phyloP scores from a whole-genome alignment of 2,113 vertebrate genomes.

The Gyps fulvus region DNA sequence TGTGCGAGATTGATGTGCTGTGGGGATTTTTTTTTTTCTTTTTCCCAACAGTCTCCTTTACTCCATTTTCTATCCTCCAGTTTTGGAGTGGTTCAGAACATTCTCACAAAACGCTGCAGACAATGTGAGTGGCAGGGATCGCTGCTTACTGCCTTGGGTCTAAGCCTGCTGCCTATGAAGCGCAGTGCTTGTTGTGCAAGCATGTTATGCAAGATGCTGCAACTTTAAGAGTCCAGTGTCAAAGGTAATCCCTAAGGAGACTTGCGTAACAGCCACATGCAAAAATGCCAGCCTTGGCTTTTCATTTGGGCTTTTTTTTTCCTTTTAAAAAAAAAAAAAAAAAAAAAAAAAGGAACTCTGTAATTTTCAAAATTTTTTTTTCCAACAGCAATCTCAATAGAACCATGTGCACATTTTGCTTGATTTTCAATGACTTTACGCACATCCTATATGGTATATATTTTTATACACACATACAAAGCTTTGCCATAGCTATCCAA shows the following conservation, averaged over 20 bases:
- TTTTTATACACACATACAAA: not conserved
- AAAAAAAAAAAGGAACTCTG: not conserved
- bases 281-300: not conserved
- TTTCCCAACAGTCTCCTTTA: not conserved
- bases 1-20: not conserved
- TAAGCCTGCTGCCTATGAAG: not conserved
- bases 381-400: not conserved
- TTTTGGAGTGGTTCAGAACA: not conserved
- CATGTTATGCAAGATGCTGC: constrained; percentile 6
- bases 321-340: not conserved
- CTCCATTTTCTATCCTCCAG: not conserved
- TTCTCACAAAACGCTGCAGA: not conserved
- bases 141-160: not conserved
- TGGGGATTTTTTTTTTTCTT: too few species aligned
- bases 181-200: not conserved
- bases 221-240: not conserved
- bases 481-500: not conserved
- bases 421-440: not conserved
- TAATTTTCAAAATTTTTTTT: not conserved
- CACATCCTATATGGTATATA: not conserved
- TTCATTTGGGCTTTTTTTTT: not conserved
- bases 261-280: not conserved
- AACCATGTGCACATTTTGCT: not conserved
- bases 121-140: not conserved
- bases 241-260: constrained; percentile 9